Conservation (phyloP, 2,797 vertebrate species). For the Poliocrania exsul region DNA sequence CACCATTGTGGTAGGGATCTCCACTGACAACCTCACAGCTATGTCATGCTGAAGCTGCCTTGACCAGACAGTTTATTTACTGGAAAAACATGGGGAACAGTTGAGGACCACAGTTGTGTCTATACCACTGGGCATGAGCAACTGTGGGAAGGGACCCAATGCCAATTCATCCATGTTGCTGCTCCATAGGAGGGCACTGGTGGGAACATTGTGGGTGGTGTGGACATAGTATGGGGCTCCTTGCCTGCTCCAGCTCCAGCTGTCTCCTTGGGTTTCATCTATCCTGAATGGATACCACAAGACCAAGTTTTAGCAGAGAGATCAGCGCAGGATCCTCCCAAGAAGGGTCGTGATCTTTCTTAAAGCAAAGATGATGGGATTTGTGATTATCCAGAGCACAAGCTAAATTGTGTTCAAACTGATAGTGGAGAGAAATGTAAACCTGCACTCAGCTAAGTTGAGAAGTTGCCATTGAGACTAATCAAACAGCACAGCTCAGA, state of each 20-base stretch:
- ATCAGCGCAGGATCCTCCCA: neutral
- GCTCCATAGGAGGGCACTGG: neutral
- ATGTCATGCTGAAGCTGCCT: neutral
- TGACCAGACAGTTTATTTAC: neutral
- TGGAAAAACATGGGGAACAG: neutral
- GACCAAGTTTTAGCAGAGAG: neutral
- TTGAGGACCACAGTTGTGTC: neutral
- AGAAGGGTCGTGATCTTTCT: neutral
- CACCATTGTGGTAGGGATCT: neutral
- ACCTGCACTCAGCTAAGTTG: constrained; percentile 7
- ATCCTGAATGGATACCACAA: neutral
- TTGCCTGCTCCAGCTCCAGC: neutral
- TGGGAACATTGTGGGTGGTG: neutral
- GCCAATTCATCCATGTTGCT: neutral
- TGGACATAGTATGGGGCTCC: neutral
- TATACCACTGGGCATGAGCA: neutral
- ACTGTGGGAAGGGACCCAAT: neutral
- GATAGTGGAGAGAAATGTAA: neutral
- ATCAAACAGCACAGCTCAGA: constrained; percentile 29
- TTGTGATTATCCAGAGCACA: constrained; percentile 11
- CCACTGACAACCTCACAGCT: neutral
- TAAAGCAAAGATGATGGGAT: neutral
- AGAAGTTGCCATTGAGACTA: constrained; percentile 37
- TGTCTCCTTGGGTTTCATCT: neutral
- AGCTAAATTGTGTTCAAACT: neutral